Evolutionary conservation across 2,797 vertebrate genomes (phyloP), one percentile per base, ranked within the genome.

Genomic region (Rhabdomys pumilio): DNA sequence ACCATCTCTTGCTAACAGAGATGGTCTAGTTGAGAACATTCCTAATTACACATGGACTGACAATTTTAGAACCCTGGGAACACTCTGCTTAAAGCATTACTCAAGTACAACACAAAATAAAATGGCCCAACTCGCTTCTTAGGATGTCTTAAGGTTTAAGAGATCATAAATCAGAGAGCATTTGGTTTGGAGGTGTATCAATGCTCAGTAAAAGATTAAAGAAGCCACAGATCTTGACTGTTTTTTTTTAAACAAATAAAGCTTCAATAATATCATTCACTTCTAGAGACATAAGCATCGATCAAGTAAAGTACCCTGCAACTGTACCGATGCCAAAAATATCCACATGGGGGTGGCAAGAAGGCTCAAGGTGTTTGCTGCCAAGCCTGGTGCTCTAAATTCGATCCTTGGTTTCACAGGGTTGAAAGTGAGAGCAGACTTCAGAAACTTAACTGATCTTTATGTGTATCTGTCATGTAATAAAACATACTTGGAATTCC

Each of bases 11-110:
- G 63, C 92, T 98, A 96, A 91, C 41, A 92, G 91, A 44, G 89
- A 53, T n/a, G 79, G 79, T 96, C 94, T 93, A 61, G 53, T 93
- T 72, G 34, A 90, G 31, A 61, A 83, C 26, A 4, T 91, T 97
- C 91, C 69, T 97, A 96, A 96, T 82, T 98, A 94, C 93, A 90
- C 77, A 94, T 97, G n/a, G 76, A 95, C 92, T 83, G 96, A 59
- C 38, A 96, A 91, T 93, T 91, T 1, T 13, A 97, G 95, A 97
- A 96, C 73, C 53, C 34, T 83, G 65, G 95, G 72, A 80, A 93
- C 94, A 88, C 79, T 98, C 84, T 86, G 6, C 50, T 94, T 82
- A 94, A 91, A 75, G 84, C 63, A 92, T 81, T 53, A 97, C 81
- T 95, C 96, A 89, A 83, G 15, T 76, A 6, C 59, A 79, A 69